Percentiles rank a stretch among this genome's conserved stretches.
phyloP scores from a whole-genome alignment of 2,113 vertebrate genomes.

The Cephalopterus ornatus region DNA sequence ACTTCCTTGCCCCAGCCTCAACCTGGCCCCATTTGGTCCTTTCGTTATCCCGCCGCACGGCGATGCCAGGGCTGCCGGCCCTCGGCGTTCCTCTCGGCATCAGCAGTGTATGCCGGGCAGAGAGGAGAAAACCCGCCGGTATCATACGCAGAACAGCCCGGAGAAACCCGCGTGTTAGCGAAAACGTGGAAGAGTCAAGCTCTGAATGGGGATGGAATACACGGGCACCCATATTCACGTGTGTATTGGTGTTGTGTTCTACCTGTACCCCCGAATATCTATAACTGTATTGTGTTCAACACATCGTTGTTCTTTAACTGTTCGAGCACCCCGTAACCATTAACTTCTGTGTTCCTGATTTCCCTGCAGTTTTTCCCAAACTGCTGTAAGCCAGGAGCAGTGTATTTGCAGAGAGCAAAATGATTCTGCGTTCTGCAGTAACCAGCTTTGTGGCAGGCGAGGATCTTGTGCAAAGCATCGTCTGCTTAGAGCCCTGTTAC shows the following conservation, averaged over 20 bases:
- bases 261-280: background rate
- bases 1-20: background rate
- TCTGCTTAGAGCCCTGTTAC: fast-evolving
- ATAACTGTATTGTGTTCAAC: background rate
- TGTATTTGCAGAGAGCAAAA: background rate
- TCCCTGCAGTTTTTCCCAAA: background rate
- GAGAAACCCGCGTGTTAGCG: background rate
- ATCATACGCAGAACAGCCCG: fast-evolving
- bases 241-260: background rate
- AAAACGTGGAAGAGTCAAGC: background rate
- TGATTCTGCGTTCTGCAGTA: background rate
- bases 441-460: background rate
- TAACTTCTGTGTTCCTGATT: background rate
- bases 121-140: no score
- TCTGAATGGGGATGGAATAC: background rate
- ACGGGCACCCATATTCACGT: background rate
- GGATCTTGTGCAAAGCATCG: background rate
- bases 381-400: background rate
- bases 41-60: background rate
- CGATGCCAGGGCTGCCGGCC: background rate
- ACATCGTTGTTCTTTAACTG: background rate
- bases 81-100: background rate
- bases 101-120: background rate
- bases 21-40: fast-evolving
- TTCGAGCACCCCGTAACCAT: fast-evolving